Percentiles rank a stretch among this genome's conserved stretches.
Evolutionary conservation across 2,888 invertebrate genomes (phyloP).

Genomic region (Parochlus steinenii): DNA sequence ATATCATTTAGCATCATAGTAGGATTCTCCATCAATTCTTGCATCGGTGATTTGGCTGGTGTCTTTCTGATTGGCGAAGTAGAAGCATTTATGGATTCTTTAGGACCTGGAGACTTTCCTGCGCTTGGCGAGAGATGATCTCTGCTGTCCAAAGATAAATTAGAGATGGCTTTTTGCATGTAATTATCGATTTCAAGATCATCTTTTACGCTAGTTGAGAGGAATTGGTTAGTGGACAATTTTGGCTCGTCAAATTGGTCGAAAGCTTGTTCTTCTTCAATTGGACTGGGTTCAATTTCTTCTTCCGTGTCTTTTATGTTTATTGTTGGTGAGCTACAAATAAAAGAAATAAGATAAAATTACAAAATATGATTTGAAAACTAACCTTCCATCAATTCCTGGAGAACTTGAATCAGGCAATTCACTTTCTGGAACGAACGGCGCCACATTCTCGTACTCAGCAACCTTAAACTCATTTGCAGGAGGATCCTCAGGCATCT

Average conservation of each 20-base stretch:
- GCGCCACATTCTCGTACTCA: too few relatives aligned
- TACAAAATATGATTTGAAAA: too few relatives aligned
- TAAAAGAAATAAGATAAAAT: too few relatives aligned
- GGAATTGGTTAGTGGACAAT: neutral
- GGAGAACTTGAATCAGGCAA: too few relatives aligned
- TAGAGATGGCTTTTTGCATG: conserved; percentile 31
- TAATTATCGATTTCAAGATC: conserved; percentile 30
- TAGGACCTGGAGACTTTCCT: conserved; percentile 16
- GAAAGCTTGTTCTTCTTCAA: too few relatives aligned
- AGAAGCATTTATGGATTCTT: conserved; percentile 9
- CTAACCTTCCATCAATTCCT: too few relatives aligned
- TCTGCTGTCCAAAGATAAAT: conserved; percentile 28
- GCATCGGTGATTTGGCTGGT: conserved; percentile 15
- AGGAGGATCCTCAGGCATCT: conserved; percentile 6
- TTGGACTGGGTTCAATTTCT: neutral
- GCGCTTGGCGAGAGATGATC: conserved; percentile 26
- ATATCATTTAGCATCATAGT: conserved; percentile 22
- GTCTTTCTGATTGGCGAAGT: conserved; percentile 11
- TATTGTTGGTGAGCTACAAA: too few relatives aligned
- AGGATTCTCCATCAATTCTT: conserved; percentile 1
- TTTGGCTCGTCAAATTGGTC: neutral
- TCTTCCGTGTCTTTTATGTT: too few relatives aligned
- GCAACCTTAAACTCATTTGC: too few relatives aligned
- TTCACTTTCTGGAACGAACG: too few relatives aligned
- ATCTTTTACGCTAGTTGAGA: conserved; percentile 19